Evolutionary conservation across 2,888 invertebrate genomes (phyloP).

Genomic region (Rhabditoides inermis): DNA sequence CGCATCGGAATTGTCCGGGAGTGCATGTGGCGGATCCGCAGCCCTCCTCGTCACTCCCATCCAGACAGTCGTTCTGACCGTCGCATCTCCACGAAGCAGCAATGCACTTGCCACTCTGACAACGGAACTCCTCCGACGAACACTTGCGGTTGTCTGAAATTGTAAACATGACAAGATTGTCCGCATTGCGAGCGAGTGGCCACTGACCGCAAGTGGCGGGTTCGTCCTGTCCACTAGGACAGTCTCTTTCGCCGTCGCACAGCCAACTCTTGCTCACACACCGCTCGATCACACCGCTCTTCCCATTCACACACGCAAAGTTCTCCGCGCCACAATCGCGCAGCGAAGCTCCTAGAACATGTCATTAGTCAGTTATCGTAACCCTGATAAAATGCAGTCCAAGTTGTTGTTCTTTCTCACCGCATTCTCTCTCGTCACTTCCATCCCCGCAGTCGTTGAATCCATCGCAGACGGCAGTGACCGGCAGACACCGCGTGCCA

Average conservation of each 20-base stretch:
- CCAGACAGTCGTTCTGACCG: slow-evolving; percentile 65
- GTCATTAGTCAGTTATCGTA: too few species aligned
- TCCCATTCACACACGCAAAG: slow-evolving; percentile 10
- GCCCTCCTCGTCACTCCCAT: slow-evolving; percentile 60
- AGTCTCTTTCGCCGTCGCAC: slow-evolving; percentile 60
- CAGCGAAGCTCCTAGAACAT: too few species aligned
- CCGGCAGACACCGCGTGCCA: too few species aligned
- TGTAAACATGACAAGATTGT: background rate
- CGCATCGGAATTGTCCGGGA: slow-evolving; percentile 10
- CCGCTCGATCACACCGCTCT: slow-evolving; percentile 52
- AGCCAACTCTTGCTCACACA: slow-evolving; percentile 67
- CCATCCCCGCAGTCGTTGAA: slow-evolving; percentile 13
- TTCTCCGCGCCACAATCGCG: slow-evolving; percentile 6
- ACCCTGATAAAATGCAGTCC: too few species aligned
- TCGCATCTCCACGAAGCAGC: slow-evolving; percentile 75
- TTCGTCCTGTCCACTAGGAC: slow-evolving; percentile 42
- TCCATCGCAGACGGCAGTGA: slow-evolving; percentile 17
- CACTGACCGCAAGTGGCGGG: slow-evolving; percentile 41
- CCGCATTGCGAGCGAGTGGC: too few species aligned
- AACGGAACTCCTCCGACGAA: slow-evolving; percentile 59
- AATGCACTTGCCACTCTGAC: slow-evolving; percentile 68
- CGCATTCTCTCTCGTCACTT: slow-evolving; percentile 16
- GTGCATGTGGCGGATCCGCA: slow-evolving; percentile 8
- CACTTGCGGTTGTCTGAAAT: slow-evolving; percentile 12
- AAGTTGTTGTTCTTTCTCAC: too few species aligned